Evolutionary conservation across 2,113 vertebrate species (phyloP), one percentile per base, ranked within the genome.

Genomic region (Cyrtonyx montezumae): DNA sequence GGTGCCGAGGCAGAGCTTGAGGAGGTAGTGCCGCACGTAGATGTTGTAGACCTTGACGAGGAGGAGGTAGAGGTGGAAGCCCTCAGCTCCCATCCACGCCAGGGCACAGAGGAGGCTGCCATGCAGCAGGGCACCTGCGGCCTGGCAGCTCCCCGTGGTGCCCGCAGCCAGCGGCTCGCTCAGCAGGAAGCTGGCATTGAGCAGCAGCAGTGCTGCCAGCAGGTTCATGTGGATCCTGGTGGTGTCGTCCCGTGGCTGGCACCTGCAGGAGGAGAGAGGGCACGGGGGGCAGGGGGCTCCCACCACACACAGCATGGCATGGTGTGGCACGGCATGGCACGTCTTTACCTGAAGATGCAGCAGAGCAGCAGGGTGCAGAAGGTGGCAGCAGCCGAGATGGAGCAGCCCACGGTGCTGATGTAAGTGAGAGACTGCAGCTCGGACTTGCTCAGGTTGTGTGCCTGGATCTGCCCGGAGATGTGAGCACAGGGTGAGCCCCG

Each of bases 1-100:
- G 6, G 59, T 32, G 1, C 65, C 85, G 58, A 88, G n/a, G 45
- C 58, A 81, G 63, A 93, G 81, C 81, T 89, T 85, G 37, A 93
- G 70, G 34, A 89, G 63, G 86, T 80, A 85, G 25, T 36, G 69
- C 62, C 26, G 76, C 37, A 81, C 32, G 13, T 85, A 77, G 69
- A 85, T 1, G 5, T 85, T 81, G 70, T 85, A 85, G 81, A 89
- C 91, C 70, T 85, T 93, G 70, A 84, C 1, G 14, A 92, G 6
- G 62, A 85, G 86, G 62, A 88, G 76, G 15, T 77, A 28, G 59
- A 81, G 58, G 58, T 85, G 76, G 65, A 93, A 90, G 46, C 73
- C 67, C 14, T 79, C 84, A 2, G 70, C 26, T 0, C 45, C 70
- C 81, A 55, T 71, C 81, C 81, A 90, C 0, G 51, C 70, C 45